Evolutionary conservation across 1,140 invertebrate genomes (phyloP), one percentile per base, ranked within the genome.

Genomic region (Trachelipus rathkii): DNA sequence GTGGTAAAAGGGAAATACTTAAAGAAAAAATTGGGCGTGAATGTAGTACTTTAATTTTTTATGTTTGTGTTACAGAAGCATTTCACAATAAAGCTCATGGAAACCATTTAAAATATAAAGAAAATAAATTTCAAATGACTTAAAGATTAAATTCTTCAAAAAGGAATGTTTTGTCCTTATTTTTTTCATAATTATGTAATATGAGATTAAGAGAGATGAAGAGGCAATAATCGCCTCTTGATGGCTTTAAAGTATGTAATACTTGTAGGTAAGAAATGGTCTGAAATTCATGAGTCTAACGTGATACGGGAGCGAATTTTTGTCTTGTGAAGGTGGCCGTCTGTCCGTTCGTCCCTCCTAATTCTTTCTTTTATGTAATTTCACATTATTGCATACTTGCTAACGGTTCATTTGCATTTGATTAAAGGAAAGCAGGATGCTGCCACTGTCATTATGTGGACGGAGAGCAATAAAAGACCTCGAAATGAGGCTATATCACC

Each of bases 361-460:
- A 13, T 60, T 60, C 19, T 60, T 60, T 19, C 50, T 60, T 15
- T 60, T 19, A 60, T 19, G 11, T 60, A 60, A 60, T 60, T 60
- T 19, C 11, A 19, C 50, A 60, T 60, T 60, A 60, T 60, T 60
- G 50, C 50, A 60, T 60, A 60, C 50, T 60, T 60, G 50, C 50
- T 60, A 60, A 60, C 50, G 50, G 50, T 60, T 60, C 50, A 60
- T 60, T 60, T 60, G 50, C 50, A 60, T 60, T 60, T 60, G 50
- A 60, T 60, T 60, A 60, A 60, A 60, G 50, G 50, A 60, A 60
- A 60, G 33, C 50, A 60, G 50, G 50, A 60, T 60, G 50, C 50
- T 60, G 50, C 50, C 50, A 19, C 50, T 8, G 50, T 60, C 50
- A 60, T 60, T 60, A 60, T 60, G 50, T 60, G 50, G 50, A 60